Conservation (phyloP, 2,797 vertebrate species). For the Emydoidea blandingii region DNA sequence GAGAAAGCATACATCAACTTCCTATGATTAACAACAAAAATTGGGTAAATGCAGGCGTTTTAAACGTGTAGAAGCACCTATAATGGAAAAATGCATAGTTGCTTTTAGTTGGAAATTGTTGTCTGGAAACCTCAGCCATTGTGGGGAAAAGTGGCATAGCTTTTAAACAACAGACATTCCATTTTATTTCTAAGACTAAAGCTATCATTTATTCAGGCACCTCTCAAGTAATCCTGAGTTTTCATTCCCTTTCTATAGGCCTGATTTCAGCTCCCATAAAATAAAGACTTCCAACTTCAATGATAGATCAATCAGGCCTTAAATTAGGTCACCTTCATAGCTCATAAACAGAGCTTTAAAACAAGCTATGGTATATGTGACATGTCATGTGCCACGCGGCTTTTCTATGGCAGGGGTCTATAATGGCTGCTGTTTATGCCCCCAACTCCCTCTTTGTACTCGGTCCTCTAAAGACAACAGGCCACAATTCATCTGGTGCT, state of each 20-base stretch:
- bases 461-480: neutral
- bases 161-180: neutral
- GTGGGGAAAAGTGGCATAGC: conserved; percentile 14
- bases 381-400: neutral
- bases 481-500: neutral
- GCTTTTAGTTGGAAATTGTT: neutral
- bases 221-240: neutral
- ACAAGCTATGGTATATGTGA: neutral
- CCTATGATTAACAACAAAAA: conserved; percentile 42
- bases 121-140: neutral
- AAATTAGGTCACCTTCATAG: neutral
- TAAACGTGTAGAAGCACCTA: conserved; percentile 32
- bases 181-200: conserved; percentile 31
- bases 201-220: conserved; percentile 50
- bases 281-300: conserved; percentile 14
- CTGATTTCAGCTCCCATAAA: conserved; percentile 4
- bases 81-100: conserved; percentile 22
- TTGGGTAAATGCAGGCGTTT: conserved; percentile 47
- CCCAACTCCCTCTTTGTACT: neutral
- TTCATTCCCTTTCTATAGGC: neutral
- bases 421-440: neutral
- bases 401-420: neutral
- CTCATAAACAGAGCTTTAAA: conserved; percentile 12
- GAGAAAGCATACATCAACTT: neutral
- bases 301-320: neutral